Base-by-base conservation (phyloP, 2,113 vertebrate species). In the Aphyosemion australe region DNA sequence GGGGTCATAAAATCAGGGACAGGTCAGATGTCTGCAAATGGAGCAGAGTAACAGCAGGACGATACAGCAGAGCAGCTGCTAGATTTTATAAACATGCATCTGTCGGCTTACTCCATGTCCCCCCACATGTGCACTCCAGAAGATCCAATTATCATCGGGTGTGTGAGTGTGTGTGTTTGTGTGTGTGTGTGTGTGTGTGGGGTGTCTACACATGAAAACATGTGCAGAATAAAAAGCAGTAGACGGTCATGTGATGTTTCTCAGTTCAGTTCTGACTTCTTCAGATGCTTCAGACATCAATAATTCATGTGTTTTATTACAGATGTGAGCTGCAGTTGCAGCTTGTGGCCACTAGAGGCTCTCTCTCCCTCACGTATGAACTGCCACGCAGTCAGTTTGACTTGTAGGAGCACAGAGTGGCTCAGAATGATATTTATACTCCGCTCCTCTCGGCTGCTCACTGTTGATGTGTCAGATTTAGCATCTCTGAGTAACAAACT, bases 341-440 rank as follows among this genome's bases (percentile, higher is more conserved):
- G 0, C 0, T 13, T 5, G 0, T 62, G 62, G 15, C 84, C 88
- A 88, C 83, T 63, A 87, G 88, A 89, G 88, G 88, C 88, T 89
- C 79, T 66, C 76, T 87, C 54, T 79, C 46, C 49, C 85, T 79
- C 64, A 84, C 76, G 70, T 42, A 42, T 79, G 34, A 57, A 21
- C 11, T 4, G 7, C 26, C 64, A 32, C n/a, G 47, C 39, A 57
- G 46, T 20, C 18, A 6, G 31, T 51, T 48, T 16, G 34, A 42
- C 51, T 41, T 61, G 69, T 54, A 71, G 50, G 32, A 57, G 58
- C 46, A 57, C 42, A 34, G 13, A n/a, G 12, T 3, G 57, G 31
- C 21, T 59, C n/a, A 26, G 5, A 21, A 20, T 26, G 1, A 26
- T 47, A 42, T 57, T 60, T 46, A 26, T 43, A 48, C 41, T 51